A percentile compares a stretch with the other conserved stretches of the same genome.
Evolutionary conservation across 2,888 invertebrate species (phyloP).

Genomic region (Leptinotarsa haldemani): DNA sequence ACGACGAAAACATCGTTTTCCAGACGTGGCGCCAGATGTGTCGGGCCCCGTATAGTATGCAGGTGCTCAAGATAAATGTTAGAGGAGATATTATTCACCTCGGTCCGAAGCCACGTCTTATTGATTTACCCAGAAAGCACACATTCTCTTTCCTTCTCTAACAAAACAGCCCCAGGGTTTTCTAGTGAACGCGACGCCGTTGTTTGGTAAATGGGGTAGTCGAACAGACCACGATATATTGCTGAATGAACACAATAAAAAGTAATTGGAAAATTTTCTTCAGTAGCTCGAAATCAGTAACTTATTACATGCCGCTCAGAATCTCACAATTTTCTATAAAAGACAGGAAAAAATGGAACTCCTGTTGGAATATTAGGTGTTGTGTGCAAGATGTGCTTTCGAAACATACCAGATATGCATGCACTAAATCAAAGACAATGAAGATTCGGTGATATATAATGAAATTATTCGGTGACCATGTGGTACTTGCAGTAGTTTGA

Average conservation of each 20-base stretch:
- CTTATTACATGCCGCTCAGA: background rate
- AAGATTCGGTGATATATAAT: too few relatives aligned
- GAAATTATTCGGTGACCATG: too few relatives aligned
- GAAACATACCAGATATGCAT: too few relatives aligned
- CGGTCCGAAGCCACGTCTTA: conserved; percentile 52
- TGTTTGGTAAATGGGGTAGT: conserved; percentile 6
- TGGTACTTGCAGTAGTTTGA: too few relatives aligned
- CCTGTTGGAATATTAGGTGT: too few relatives aligned
- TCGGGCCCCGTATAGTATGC: conserved; percentile 42
- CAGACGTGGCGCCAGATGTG: conserved; percentile 51
- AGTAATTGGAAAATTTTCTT: conserved; percentile 7
- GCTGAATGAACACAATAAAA: background rate
- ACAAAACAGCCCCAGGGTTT: conserved; percentile 2
- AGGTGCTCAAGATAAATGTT: conserved; percentile 59
- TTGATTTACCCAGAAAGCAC: conserved; percentile 55
- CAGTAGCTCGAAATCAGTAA: background rate
- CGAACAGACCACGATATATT: conserved; percentile 3
- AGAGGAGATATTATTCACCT: conserved; percentile 54
- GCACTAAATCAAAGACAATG: too few relatives aligned
- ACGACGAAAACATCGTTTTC: conserved; percentile 18
- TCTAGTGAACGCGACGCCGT: background rate
- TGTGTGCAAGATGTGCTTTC: too few relatives aligned
- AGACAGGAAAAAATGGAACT: too few relatives aligned
- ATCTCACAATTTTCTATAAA: too few relatives aligned
- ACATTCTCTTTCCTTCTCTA: conserved; percentile 43